Evolutionary conservation across 2,888 invertebrate species (phyloP), one percentile per base, ranked within the genome.

Genomic region (Tachina fera): DNA sequence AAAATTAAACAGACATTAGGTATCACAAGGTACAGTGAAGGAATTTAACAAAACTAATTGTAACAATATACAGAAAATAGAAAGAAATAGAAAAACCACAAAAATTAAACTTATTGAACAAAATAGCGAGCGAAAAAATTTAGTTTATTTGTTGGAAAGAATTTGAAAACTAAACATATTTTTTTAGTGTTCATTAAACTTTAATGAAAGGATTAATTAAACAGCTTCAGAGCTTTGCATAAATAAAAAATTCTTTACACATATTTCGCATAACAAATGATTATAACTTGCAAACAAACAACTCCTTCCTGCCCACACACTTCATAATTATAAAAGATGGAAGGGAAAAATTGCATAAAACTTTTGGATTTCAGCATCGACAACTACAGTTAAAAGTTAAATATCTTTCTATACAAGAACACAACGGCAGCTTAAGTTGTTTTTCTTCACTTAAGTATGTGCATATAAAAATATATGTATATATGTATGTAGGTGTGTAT

Each of bases 151-250:
- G 1, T 63, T 39, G n/a, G n/a, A 63, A 63, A 45, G 19, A 67
- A 39, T 65, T 65, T 47, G 58, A 72, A 79, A 56, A 47, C 56
- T 41, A 58, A 49, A 72, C 16, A 60, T 49, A 67, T 56, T 22
- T 19, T n/a, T 5, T 19, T 39, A 1, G 41, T 31, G 31, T 6
- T 31, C 6, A 14, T 22, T 60, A 5, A 77, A 75, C 47, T 61
- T 71, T 47, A 77, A 74, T 47, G 58, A 43, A 49, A 49, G n/a
- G 19, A 90, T 91, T 91, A 91, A 91, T 91, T 91, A 91, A 81
- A 81, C 90, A 89, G 89, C 88, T 88, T 71, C 51, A 45, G 47
- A 22, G 41, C 47, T 71, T 0, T 31, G 9, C 14, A 49, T n/a
- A 81, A 68, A 70, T 31, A 47, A 10, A 61, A 87, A 86, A 89